Evolutionary conservation across 1,140 invertebrate genomes (phyloP).

Genomic region (Cotesia typhae): DNA sequence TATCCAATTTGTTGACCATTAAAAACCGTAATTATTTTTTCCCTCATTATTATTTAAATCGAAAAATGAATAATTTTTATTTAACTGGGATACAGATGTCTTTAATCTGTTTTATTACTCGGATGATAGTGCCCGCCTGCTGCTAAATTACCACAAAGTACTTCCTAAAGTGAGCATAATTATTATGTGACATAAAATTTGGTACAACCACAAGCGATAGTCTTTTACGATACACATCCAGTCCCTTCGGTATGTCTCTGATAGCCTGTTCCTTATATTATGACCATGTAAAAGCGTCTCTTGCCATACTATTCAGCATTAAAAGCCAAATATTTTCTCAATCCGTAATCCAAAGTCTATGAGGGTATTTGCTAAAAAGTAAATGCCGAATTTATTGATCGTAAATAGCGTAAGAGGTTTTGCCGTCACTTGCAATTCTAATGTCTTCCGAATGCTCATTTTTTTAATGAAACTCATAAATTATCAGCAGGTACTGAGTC

Average conservation of each 20-base stretch:
- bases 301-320: not conserved
- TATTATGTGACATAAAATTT: conserved; percentile 30
- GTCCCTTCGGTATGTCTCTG: conserved; percentile 15
- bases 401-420: conserved; percentile 10
- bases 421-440: not conserved
- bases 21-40: no score
- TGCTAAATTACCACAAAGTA: conserved; percentile 13
- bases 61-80: no score
- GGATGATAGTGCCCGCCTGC: not conserved
- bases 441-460: not conserved
- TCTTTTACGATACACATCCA: conserved; percentile 7
- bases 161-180: conserved; percentile 16
- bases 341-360: not conserved
- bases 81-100: not conserved
- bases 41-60: no score
- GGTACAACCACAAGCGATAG: conserved; percentile 21
- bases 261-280: conserved; percentile 32
- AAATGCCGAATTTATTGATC: conserved; percentile 7
- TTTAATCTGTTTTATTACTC: not conserved
- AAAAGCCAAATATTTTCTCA: not conserved
- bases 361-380: not conserved
- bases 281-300: conserved; percentile 36
- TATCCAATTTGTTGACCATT: no score
- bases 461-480: not conserved
- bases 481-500: no score